Conservation (phyloP, 64 coral and sea anemone species). For the Dendrophyllia cribrosa region DNA sequence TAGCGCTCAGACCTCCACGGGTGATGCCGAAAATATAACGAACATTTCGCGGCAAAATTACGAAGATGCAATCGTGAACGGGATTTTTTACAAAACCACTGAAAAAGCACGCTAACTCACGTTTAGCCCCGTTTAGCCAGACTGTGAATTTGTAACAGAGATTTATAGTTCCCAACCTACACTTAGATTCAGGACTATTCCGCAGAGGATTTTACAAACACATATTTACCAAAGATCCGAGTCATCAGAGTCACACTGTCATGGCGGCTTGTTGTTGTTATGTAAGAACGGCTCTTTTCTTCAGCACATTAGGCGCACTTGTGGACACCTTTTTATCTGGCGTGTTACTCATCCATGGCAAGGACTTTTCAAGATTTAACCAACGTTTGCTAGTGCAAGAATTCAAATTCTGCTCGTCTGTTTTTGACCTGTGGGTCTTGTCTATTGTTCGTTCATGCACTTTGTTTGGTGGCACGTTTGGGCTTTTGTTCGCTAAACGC, state of each 20-base stretch:
- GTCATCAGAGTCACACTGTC: background rate
- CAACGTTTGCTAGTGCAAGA: slow-evolving; percentile 19
- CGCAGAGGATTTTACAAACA: background rate
- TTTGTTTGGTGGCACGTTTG: slow-evolving; percentile 71
- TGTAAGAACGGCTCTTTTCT: background rate
- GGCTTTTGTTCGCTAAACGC: slow-evolving; percentile 61
- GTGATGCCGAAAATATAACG: background rate
- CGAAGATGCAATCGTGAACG: background rate
- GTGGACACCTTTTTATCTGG: slow-evolving; percentile 62
- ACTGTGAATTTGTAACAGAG: background rate
- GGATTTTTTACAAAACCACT: background rate
- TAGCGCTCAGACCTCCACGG: slow-evolving; percentile 25
- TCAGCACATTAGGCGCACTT: slow-evolving; percentile 16
- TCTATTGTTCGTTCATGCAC: slow-evolving; percentile 57
- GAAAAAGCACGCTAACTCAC: background rate
- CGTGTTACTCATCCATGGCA: slow-evolving; percentile 77
- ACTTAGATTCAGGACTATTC: background rate
- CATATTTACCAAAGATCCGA: background rate
- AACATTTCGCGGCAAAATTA: slow-evolving; percentile 29
- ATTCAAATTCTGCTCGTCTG: slow-evolving; percentile 84
- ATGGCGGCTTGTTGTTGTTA: background rate
- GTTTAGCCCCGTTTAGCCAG: background rate
- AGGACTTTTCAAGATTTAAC: slow-evolving; percentile 60
- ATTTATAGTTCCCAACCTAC: too few species aligned
- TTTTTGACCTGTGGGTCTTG: slow-evolving; percentile 84